These are phyloP conservation scores for Hoplodrina blanda DNA, from an alignment of 2,888 invertebrate species.

Conservation along the genomic window DNA sequence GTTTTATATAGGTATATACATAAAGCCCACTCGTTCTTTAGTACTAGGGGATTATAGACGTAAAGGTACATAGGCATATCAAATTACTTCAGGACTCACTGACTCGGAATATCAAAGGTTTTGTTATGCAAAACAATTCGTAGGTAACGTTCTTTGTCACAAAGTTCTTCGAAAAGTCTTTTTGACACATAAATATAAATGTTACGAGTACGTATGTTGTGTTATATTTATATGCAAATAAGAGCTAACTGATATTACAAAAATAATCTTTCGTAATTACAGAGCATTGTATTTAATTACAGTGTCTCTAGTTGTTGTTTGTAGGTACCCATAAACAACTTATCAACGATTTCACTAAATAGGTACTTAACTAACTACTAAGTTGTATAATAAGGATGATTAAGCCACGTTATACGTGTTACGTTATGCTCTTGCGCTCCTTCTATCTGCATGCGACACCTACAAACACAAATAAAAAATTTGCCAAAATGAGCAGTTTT, in stretches of 20 bases:
- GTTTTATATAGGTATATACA: slow-evolving; percentile 16
- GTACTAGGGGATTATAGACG: neutral
- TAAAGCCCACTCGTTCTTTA: neutral
- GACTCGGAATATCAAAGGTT: slow-evolving; percentile 28
- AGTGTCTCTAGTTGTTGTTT: neutral
- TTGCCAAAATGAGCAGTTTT: too few relatives aligned
- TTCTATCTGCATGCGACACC: too few relatives aligned
- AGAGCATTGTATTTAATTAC: neutral
- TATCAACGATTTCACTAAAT: neutral
- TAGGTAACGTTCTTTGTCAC: slow-evolving; percentile 5
- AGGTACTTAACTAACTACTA: too few relatives aligned
- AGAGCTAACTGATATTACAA: neutral
- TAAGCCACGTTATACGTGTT: too few relatives aligned
- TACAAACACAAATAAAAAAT: too few relatives aligned
- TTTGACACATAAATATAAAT: slow-evolving; percentile 6
- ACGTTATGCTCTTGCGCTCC: too few relatives aligned
- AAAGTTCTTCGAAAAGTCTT: slow-evolving; percentile 9
- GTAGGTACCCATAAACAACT: neutral
- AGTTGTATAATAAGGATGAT: too few relatives aligned
- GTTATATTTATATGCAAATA: neutral
- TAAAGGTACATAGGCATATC: neutral
- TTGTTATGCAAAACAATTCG: slow-evolving; percentile 19
- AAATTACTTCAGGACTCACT: slow-evolving; percentile 20
- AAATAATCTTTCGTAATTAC: neutral
- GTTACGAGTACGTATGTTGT: neutral